A percentile compares a stretch with the other conserved stretches of the same genome.
Evolutionary conservation across 2,113 vertebrate genomes (phyloP).

Genomic region (Trochalopteron elliotii): DNA sequence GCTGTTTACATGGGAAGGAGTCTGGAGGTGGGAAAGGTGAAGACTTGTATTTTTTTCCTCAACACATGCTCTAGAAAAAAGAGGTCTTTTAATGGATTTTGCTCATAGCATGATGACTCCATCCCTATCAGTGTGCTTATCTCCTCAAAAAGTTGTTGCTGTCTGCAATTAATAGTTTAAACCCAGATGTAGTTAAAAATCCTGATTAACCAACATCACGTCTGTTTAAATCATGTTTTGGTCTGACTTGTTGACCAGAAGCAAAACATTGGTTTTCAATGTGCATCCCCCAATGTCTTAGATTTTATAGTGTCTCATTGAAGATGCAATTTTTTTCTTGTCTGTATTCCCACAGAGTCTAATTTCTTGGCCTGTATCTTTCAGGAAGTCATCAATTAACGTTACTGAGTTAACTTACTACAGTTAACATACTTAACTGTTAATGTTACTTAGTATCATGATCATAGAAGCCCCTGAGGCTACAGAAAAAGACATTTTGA

Average conservation of each 20-base stretch:
- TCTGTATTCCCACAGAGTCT: neutral
- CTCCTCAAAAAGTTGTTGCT: neutral
- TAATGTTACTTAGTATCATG: neutral
- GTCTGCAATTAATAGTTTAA: neutral
- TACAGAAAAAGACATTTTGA: neutral
- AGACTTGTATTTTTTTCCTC: neutral
- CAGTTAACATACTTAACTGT: no score
- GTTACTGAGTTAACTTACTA: neutral
- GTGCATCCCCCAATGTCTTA: neutral
- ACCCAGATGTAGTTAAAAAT: neutral
- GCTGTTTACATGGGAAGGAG: neutral
- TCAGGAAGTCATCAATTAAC: neutral
- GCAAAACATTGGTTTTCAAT: neutral
- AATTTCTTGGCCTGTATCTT: neutral
- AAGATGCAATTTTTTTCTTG: neutral
- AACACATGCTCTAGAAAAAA: neutral
- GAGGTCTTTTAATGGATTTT: neutral
- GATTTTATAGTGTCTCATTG: neutral
- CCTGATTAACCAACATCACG: neutral
- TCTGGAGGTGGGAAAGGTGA: neutral
- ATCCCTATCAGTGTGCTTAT: neutral
- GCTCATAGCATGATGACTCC: rapidly evolving
- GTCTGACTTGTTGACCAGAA: neutral
- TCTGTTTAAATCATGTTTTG: neutral
- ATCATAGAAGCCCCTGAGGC: neutral